Base-by-base conservation (phyloP, 2,113 vertebrate species). In the Tursiops truncatus region DNA sequence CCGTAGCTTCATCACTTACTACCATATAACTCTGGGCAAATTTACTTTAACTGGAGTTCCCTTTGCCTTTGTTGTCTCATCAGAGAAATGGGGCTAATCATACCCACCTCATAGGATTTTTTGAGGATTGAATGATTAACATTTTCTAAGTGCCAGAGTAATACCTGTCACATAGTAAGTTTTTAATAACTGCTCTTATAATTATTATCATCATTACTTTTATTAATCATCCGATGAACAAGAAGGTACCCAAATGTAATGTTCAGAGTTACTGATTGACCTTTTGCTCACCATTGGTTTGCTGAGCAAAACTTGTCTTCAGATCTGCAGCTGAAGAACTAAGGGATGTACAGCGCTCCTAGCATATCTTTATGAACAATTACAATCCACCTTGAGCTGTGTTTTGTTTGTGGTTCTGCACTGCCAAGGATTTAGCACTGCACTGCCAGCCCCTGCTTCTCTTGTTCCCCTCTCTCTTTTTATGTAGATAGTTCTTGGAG, bases 381-480 rank as follows among this genome's bases (percentile, higher is more conserved):
- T 14, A 3, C 2, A 18, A 0, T 5, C 56, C 44, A 11, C 21
- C 10, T 3, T 0, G 18, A 31, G n/a, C 83, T 38, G n/a, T 13
- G n/a, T 5, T 63, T 9, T 31, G 3, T 20, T 25, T 79, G 31
- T 8, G 15, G 33, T 11, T 85, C 60, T 56, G 3, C 2, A 4
- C 25, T 17, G 20, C 14, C 28, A 33, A 28, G 50, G n/a, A 47
- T 67, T n/a, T 2, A 65, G 7, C 3, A 1, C 9, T 14, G 60
- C 15, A 6, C 7, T 0, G 0, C 2, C 26, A 23, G 20, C 13
- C 25, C 44, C 1, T 3, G 18, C 7, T 33, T n/a, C 31, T 71
- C 14, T 63, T 28, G 1, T 5, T 65, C 63, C 21, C 3, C 11
- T 58, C 12, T 63, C 8, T 18, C 21, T 56, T 18, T 20, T 25